These are phyloP conservation scores for Anthoscopus minutus DNA, from an alignment of 2,113 vertebrate species.

Conservation along the genomic window DNA sequence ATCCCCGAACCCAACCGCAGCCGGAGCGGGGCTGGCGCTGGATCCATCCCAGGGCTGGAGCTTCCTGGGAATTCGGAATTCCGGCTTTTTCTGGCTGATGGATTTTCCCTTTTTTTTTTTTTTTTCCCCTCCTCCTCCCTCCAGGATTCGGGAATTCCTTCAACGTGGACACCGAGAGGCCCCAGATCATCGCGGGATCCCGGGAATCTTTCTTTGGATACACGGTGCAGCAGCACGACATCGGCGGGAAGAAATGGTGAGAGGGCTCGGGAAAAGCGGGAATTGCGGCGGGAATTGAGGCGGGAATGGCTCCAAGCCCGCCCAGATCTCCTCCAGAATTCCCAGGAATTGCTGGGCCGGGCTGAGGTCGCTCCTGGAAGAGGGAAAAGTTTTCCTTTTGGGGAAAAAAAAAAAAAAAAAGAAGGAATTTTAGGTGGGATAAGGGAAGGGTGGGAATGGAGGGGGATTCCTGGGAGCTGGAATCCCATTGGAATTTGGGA, in stretches of 20 bases:
- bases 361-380: background rate
- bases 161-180: slow-evolving; percentile 87
- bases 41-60: background rate
- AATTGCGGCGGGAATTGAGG: rapidly evolving
- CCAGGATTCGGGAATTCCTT: slow-evolving; percentile 81
- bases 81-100: background rate
- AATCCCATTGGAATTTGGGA: background rate
- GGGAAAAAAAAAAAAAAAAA: too few relatives aligned
- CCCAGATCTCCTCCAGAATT: background rate
- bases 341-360: rapidly evolving
- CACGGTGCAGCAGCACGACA: slow-evolving; percentile 92
- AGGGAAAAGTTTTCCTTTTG: background rate
- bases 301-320: rapidly evolving
- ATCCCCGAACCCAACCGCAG: background rate
- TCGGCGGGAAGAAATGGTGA: slow-evolving; percentile 91
- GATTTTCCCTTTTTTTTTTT: background rate
- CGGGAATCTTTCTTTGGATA: slow-evolving; percentile 91
- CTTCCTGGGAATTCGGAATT: rapidly evolving
- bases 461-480: background rate
- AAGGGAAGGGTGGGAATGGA: rapidly evolving
- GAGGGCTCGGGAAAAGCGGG: background rate
- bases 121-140: too few relatives aligned
- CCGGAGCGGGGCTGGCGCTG: background rate
- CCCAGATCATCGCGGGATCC: slow-evolving; percentile 84
- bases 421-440: rapidly evolving